Evolutionary conservation across 2,888 invertebrate genomes (phyloP).

Genomic region (Sarcophaga caerulescens): DNA sequence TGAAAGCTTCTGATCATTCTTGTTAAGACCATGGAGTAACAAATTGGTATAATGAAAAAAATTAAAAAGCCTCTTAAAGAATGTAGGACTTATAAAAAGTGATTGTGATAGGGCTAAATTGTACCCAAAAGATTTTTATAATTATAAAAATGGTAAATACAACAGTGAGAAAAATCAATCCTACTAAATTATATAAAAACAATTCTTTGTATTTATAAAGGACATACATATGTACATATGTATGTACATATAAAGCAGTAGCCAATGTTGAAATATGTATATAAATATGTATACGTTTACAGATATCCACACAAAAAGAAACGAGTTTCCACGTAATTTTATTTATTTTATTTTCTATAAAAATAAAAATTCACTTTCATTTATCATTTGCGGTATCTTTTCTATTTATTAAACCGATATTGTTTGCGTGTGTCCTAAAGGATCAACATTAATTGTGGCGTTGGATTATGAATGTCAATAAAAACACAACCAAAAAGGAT

Average conservation of each 20-base stretch:
- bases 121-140: too few species aligned
- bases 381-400: slow-evolving; percentile 48
- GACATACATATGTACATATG: background rate
- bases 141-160: too few species aligned
- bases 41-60: too few species aligned
- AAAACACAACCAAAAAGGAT: slow-evolving; percentile 58
- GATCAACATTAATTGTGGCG: slow-evolving; percentile 59
- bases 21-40: too few species aligned
- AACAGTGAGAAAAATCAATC: background rate
- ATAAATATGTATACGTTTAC: background rate
- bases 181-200: slow-evolving; percentile 32
- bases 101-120: too few species aligned
- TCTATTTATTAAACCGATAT: background rate
- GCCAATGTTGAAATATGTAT: background rate
- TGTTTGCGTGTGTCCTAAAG: slow-evolving; percentile 49
- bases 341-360: slow-evolving; percentile 19
- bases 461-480: slow-evolving; percentile 58
- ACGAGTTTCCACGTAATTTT: slow-evolving; percentile 43
- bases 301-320: background rate
- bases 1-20: too few species aligned
- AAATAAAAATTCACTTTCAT: slow-evolving; percentile 45
- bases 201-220: slow-evolving; percentile 1
- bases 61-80: too few species aligned
- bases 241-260: too few species aligned
- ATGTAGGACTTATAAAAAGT: too few species aligned